These are phyloP conservation scores for Acrobeloides nanus DNA, from an alignment of 2,888 invertebrate species.

Conservation along the genomic window DNA sequence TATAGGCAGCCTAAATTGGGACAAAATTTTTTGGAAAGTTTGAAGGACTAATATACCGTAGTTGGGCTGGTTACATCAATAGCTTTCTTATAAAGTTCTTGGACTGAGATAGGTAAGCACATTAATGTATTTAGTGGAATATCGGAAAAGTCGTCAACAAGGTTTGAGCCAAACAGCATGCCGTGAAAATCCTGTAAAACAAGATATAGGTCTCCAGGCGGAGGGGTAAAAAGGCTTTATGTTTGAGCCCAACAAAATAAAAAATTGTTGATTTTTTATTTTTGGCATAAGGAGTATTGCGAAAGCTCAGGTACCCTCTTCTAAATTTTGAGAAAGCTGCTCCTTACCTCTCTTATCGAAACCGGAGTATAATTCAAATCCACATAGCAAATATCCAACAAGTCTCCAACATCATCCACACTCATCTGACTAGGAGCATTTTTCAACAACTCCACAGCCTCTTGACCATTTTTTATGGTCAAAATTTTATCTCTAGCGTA, in stretches of 20 bases:
- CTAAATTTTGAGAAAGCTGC: too few relatives aligned
- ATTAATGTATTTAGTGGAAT: constrained; percentile 62
- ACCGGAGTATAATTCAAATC: constrained; percentile 80
- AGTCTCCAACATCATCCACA: constrained; percentile 88
- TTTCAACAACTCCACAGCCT: constrained; percentile 23
- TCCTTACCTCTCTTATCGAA: too few relatives aligned
- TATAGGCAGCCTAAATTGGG: constrained; percentile 22
- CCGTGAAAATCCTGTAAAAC: constrained; percentile 60
- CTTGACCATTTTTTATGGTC: constrained; percentile 14
- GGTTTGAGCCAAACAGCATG: constrained; percentile 57
- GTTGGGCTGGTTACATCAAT: constrained; percentile 21
- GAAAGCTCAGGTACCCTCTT: too few relatives aligned
- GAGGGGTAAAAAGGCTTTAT: too few relatives aligned
- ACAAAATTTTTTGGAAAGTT: constrained; percentile 3
- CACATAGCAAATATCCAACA: constrained; percentile 69
- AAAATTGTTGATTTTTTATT: too few relatives aligned
- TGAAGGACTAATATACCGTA: constrained; percentile 18
- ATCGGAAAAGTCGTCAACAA: constrained; percentile 42
- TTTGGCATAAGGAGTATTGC: too few relatives aligned
- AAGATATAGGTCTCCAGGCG: too few relatives aligned
- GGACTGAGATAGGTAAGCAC: constrained; percentile 89
- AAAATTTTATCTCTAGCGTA: constrained; percentile 66
- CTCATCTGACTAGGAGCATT: constrained; percentile 65
- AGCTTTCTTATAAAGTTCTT: constrained; percentile 64
- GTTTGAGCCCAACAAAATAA: too few relatives aligned